These are phyloP conservation scores for Campylomormyrus numenius DNA, from an alignment of 2,113 vertebrate genomes.

Conservation along the genomic window DNA sequence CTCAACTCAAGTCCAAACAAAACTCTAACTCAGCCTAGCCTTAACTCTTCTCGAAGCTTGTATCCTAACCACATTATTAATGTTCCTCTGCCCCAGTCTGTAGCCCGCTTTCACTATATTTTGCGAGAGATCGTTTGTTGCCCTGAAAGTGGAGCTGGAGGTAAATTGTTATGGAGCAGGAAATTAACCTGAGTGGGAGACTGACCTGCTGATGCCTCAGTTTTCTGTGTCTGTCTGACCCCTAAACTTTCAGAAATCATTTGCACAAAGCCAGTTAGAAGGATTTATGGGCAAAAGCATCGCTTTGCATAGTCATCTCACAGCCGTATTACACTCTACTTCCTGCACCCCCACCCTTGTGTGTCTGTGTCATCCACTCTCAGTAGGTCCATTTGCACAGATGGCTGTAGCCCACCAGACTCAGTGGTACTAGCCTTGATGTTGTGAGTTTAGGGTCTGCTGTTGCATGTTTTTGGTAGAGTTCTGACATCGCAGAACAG, in stretches of 20 bases:
- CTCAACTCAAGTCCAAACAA: not conserved
- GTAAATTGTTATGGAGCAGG: conserved; percentile 48
- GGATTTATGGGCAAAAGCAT: not conserved
- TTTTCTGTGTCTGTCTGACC: conserved; percentile 30
- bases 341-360: not conserved
- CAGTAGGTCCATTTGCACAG: not conserved
- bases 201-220: conserved; percentile 46
- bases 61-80: not conserved
- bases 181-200: conserved; percentile 32
- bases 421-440: not conserved
- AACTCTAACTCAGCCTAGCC: not conserved
- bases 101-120: conserved; percentile 34
- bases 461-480: not conserved
- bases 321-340: not conserved
- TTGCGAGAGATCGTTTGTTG: conserved; percentile 44
- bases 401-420: not conserved
- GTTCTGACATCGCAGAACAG: not conserved
- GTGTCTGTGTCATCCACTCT: not conserved
- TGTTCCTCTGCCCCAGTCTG: not conserved
- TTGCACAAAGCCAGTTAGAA: not conserved
- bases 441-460: not conserved
- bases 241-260: conserved; percentile 2
- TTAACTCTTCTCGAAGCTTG: not conserved
- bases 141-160: conserved; percentile 54
- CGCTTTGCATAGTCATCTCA: not conserved